These are phyloP conservation scores for Phaetusa simplex DNA, from an alignment of 2,113 vertebrate species.

Conservation along the genomic window DNA sequence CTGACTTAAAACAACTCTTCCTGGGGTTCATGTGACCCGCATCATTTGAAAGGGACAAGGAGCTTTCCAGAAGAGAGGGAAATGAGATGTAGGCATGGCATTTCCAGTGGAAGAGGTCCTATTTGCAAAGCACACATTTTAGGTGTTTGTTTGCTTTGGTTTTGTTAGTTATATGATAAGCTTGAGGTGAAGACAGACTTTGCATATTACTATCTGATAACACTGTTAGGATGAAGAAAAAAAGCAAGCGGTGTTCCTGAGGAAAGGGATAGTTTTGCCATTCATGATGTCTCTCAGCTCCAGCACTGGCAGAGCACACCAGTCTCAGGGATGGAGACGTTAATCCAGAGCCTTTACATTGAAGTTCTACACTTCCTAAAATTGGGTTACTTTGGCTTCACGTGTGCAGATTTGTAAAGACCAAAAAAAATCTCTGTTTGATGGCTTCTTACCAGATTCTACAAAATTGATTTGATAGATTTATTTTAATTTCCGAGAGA, in stretches of 20 bases:
- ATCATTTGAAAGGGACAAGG: background rate
- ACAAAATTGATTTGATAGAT: background rate
- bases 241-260: background rate
- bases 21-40: background rate
- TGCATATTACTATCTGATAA: background rate
- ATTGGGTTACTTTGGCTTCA: background rate
- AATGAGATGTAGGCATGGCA: conserved; percentile 18
- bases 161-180: conserved; percentile 8
- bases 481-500: background rate
- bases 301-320: background rate
- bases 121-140: conserved; percentile 4
- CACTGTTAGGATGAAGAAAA: background rate
- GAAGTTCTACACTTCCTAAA: background rate
- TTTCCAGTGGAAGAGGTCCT: conserved; percentile 53
- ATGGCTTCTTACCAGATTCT: background rate
- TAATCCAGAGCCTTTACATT: background rate
- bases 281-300: background rate
- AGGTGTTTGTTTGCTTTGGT: background rate
- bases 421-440: background rate
- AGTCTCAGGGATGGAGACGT: fast-evolving
- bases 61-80: conserved; percentile 30
- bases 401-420: background rate
- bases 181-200: background rate
- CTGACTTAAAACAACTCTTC: conserved; percentile 21
- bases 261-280: background rate